Percentiles rank a stretch among this genome's conserved stretches.
Conservation (phyloP, 2,888 invertebrate genomes). For the Odontothrips loti region DNA sequence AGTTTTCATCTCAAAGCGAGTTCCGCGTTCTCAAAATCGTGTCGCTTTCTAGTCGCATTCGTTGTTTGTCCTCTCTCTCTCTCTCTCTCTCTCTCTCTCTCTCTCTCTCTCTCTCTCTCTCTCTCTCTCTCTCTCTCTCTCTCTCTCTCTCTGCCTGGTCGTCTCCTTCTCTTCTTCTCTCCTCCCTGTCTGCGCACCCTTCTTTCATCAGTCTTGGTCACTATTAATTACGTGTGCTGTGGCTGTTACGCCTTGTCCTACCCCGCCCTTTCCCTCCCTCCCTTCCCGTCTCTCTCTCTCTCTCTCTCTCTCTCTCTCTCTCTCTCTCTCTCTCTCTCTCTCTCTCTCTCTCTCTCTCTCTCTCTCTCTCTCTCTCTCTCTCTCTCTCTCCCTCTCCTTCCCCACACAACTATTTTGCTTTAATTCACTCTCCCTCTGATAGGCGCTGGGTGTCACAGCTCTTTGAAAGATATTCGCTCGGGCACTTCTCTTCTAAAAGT, state of each 20-base stretch:
- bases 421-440: neutral
- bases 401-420: neutral
- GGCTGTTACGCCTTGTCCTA: neutral
- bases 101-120: too few relatives aligned
- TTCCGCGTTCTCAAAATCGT: too few relatives aligned
- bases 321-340: neutral
- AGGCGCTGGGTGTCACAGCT: too few relatives aligned
- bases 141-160: neutral
- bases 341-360: neutral
- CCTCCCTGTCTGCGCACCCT: neutral
- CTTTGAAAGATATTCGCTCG: too few relatives aligned
- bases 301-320: neutral
- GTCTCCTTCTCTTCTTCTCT: neutral
- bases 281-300: neutral
- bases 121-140: neutral
- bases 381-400: neutral
- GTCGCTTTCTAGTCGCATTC: too few relatives aligned
- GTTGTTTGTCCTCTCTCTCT: too few relatives aligned
- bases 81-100: too few relatives aligned
- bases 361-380: neutral
- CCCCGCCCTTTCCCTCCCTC: neutral
- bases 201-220: conserved; percentile 6
- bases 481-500: too few relatives aligned
- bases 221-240: conserved; percentile 6
- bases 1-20: too few relatives aligned